Evolutionary conservation across 1,140 invertebrate species (phyloP).

Genomic region (Akabosia matsudoensis): DNA sequence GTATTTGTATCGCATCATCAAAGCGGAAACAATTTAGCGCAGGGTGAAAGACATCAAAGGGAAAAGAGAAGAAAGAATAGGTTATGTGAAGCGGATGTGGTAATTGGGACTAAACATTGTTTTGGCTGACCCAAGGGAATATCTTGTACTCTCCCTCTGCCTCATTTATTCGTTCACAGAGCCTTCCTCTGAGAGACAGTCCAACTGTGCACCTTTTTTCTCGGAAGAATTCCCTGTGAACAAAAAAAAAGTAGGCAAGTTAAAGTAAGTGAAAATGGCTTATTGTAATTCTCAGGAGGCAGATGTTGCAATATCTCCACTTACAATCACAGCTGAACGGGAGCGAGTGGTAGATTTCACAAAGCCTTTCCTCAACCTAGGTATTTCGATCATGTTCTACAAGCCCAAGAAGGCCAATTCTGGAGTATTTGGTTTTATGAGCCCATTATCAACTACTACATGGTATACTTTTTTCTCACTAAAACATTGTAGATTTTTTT

Average conservation of each 20-base stretch:
- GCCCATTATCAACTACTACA: constrained; percentile 59
- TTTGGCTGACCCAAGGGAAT: neutral
- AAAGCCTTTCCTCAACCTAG: constrained; percentile 68
- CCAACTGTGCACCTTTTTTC: too few relatives aligned
- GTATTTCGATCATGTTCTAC: constrained; percentile 67
- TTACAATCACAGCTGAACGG: constrained; percentile 62
- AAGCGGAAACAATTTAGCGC: too few relatives aligned
- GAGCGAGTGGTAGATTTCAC: constrained; percentile 64
- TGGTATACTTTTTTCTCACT: too few relatives aligned
- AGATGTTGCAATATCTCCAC: constrained; percentile 62
- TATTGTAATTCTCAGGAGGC: constrained; percentile 55
- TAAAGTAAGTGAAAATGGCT: neutral
- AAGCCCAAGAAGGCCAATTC: constrained; percentile 61
- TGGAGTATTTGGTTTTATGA: constrained; percentile 66
- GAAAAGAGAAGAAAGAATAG: too few relatives aligned
- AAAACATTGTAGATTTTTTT: neutral
- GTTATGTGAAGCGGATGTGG: too few relatives aligned
- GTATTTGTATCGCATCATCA: too few relatives aligned
- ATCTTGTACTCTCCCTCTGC: neutral
- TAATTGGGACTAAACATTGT: neutral
- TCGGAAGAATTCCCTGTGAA: neutral
- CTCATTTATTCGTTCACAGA: too few relatives aligned
- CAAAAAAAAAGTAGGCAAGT: neutral
- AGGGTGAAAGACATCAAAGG: too few relatives aligned
- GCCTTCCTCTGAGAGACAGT: too few relatives aligned